phyloP scores from a whole-genome alignment of 2,113 vertebrate genomes.

The Alethe castanea region DNA sequence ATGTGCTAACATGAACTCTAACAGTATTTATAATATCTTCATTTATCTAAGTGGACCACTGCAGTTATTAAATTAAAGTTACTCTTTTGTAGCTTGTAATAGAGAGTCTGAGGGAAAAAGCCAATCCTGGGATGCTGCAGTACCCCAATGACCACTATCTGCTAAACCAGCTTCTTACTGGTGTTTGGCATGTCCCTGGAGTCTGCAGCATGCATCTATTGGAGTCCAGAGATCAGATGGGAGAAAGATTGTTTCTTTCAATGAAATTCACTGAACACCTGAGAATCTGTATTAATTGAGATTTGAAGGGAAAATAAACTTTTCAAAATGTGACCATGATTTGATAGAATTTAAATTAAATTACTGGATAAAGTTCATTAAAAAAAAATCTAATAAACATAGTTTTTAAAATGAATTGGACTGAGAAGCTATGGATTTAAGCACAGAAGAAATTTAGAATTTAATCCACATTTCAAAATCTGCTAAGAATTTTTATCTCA shows the following conservation, averaged over 20 bases:
- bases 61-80: not conserved
- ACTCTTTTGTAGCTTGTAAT: not conserved
- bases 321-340: not conserved
- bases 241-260: not conserved
- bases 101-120: not conserved
- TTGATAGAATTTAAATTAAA: not conserved
- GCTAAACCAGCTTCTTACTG: not conserved
- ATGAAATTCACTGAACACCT: not conserved
- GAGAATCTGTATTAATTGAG: not conserved
- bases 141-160: not conserved
- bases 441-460: not conserved
- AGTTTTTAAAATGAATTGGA: not conserved
- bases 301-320: not conserved
- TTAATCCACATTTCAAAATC: not conserved
- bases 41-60: not conserved
- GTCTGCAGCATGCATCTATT: not conserved
- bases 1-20: not conserved
- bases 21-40: not conserved
- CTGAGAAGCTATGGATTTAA: not conserved
- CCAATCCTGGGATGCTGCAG: not conserved
- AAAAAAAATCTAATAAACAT: not conserved
- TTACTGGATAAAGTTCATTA: not conserved
- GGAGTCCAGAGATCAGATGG: not conserved
- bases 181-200: not conserved
- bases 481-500: not conserved